These are phyloP conservation scores for Eutolmus rufibarbis DNA, from an alignment of 2,888 invertebrate genomes.

Conservation along the genomic window DNA sequence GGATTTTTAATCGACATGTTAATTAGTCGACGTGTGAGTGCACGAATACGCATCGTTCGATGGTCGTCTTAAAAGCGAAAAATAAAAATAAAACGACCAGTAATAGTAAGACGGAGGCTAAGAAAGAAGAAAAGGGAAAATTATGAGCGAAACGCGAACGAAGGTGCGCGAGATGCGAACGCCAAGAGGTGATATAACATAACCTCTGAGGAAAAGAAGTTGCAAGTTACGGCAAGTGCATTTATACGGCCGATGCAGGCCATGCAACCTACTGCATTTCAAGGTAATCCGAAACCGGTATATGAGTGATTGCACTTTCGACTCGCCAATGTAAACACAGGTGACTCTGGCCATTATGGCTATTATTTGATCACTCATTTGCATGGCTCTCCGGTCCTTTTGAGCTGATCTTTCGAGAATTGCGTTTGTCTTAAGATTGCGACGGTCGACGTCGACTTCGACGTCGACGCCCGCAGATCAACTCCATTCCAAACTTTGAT, in stretches of 20 bases:
- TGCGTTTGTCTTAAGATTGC: not conserved
- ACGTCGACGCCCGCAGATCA: not conserved
- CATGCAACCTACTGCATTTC: conserved; percentile 4
- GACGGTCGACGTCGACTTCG: not conserved
- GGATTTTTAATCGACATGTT: conserved; percentile 19
- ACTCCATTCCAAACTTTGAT: not conserved
- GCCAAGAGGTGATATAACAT: conserved; percentile 24
- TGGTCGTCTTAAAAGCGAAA: not conserved
- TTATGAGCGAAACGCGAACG: not conserved
- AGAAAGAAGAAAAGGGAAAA: not conserved
- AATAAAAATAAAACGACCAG: not conserved
- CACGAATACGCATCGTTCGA: not conserved
- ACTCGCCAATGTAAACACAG: conserved; percentile 25
- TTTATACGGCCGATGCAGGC: not conserved
- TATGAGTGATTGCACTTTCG: conserved; percentile 39
- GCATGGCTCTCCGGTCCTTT: not conserved
- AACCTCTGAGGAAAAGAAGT: conserved; percentile 12
- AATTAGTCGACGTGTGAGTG: conserved; percentile 25
- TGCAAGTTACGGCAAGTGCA: not conserved
- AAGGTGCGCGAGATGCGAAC: not conserved
- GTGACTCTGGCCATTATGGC: conserved; percentile 15
- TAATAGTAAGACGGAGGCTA: not conserved
- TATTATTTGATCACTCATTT: conserved; percentile 31
- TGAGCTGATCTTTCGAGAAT: not conserved
- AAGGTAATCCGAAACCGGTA: conserved; percentile 40